Percentiles rank a stretch among this genome's conserved stretches.
phyloP scores from a whole-genome alignment of 2,888 invertebrate genomes.

The Omphaloscelis lunosa region DNA sequence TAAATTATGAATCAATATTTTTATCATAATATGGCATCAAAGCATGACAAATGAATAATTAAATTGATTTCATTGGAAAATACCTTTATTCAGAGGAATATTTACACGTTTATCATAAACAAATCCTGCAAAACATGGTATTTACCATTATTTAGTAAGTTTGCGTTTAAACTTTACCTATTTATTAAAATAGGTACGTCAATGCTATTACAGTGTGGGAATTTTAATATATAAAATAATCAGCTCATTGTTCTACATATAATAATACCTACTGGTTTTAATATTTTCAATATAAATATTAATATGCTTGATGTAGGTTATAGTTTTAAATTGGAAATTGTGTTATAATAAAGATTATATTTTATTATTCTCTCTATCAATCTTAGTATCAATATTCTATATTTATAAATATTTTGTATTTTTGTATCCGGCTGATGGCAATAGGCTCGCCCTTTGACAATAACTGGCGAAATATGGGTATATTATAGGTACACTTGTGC shows the following conservation, averaged over 20 bases:
- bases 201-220: background rate
- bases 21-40: constrained; percentile 5
- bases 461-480: background rate
- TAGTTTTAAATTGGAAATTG: background rate
- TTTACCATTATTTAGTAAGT: constrained; percentile 2
- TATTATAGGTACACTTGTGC: background rate
- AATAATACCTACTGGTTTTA: background rate
- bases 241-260: constrained; percentile 5
- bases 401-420: background rate
- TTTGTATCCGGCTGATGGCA: background rate
- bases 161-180: constrained; percentile 5
- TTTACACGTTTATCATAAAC: background rate
- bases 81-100: constrained; percentile 5
- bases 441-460: too few relatives aligned
- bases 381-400: background rate
- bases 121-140: background rate
- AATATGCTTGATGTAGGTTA: background rate
- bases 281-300: background rate
- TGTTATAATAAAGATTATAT: background rate
- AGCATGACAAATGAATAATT: background rate
- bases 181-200: background rate
- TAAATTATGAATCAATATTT: background rate
- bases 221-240: constrained; percentile 9
- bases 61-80: constrained; percentile 1
- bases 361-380: background rate